phyloP scores from a whole-genome alignment of 2,888 invertebrate genomes.

The Thera obeliscata region DNA sequence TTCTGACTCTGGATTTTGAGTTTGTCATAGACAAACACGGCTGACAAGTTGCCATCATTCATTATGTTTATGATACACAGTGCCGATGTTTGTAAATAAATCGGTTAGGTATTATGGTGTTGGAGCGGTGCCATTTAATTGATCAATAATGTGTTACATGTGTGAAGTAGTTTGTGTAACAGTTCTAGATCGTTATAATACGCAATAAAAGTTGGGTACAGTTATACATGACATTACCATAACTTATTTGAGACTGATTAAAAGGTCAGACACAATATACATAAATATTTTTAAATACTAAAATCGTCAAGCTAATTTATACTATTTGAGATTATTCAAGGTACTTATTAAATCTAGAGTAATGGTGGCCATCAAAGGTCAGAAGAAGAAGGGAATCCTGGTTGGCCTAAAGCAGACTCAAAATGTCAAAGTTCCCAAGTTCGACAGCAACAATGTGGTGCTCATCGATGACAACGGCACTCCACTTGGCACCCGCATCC shows the following conservation, averaged over 20 bases:
- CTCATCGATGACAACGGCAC: conserved; percentile 97
- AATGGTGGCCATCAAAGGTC: conserved; percentile 96
- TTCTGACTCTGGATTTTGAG: conserved; percentile 99
- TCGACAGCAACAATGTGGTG: conserved; percentile 98
- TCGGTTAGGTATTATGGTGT: conserved; percentile 32
- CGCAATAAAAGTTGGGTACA: conserved; percentile 46
- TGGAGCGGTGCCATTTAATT: conserved; percentile 58
- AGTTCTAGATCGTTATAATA: conserved; percentile 9
- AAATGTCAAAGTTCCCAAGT: conserved; percentile 91
- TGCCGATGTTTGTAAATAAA: conserved; percentile 60
- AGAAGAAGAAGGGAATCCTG: conserved; percentile 95
- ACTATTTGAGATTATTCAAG: conserved; percentile 80
- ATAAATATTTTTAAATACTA: conserved; percentile 36
- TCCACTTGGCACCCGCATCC: conserved; percentile 97
- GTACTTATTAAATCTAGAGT: conserved; percentile 85
- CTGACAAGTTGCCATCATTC: conserved; percentile 89
- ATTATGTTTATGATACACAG: conserved; percentile 40
- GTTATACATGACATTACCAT: conserved; percentile 44
- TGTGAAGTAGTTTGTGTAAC: conserved; percentile 11
- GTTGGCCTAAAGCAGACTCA: conserved; percentile 93
- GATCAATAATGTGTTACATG: conserved; percentile 40
- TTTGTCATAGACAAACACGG: conserved; percentile 92
- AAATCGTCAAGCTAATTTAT: conserved; percentile 44
- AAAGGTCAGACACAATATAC: conserved; percentile 37
- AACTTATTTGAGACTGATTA: conserved; percentile 51